Evolutionary conservation across 2,888 invertebrate species (phyloP).

Genomic region (Apantesis nais): DNA sequence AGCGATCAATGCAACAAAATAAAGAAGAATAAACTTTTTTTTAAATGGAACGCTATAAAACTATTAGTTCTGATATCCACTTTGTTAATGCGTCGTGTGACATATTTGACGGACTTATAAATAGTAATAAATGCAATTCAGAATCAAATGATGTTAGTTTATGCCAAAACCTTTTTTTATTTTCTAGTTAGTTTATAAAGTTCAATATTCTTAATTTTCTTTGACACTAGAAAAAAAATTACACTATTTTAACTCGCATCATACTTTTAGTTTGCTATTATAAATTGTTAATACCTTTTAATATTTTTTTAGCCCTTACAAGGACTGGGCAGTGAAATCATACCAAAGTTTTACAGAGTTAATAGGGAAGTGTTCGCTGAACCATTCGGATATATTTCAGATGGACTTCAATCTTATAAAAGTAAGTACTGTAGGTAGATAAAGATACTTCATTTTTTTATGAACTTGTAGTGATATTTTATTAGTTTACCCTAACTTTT

Average conservation of each 20-base stretch:
- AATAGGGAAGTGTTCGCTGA: conserved; percentile 39
- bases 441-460: no score
- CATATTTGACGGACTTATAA: conserved; percentile 1
- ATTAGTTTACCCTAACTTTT: no score
- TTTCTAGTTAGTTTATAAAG: background rate
- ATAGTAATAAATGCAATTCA: conserved; percentile 1
- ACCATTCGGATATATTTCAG: conserved; percentile 18
- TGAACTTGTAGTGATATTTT: no score
- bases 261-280: background rate
- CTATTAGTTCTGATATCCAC: conserved; percentile 22
- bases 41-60: conserved; percentile 15
- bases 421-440: conserved; percentile 5
- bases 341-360: conserved; percentile 15
- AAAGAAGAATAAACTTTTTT: background rate
- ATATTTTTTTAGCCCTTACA: conserved; percentile 33
- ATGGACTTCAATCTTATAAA: background rate
- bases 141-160: conserved; percentile 31
- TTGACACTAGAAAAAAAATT: background rate
- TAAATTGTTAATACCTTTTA: background rate
- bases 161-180: background rate
- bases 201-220: background rate
- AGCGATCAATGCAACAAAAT: conserved; percentile 4
- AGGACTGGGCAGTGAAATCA: background rate
- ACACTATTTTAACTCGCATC: background rate
- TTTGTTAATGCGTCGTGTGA: background rate